A percentile compares a stretch with the other conserved stretches of the same genome.
These are phyloP conservation scores for Agrenia bidenticulata DNA, from an alignment of 2,888 invertebrate genomes.

Conservation along the genomic window DNA sequence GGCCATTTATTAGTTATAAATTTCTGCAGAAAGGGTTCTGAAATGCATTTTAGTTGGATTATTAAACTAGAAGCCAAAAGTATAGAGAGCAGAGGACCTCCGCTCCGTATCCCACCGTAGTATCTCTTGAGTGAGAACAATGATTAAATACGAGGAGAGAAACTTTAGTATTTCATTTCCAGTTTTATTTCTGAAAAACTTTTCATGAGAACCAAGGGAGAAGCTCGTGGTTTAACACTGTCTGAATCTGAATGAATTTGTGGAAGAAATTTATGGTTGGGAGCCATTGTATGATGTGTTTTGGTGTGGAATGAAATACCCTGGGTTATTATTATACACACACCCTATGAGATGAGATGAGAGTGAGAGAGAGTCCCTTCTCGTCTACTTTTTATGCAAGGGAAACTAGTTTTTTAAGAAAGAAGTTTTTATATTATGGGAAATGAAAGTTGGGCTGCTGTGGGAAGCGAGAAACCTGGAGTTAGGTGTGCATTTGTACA, in stretches of 20 bases:
- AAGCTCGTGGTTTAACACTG: slow-evolving; percentile 18
- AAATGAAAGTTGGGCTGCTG: slow-evolving; percentile 30
- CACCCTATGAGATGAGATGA: slow-evolving; percentile 1
- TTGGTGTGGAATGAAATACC: slow-evolving; percentile 20
- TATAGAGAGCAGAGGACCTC: too few relatives aligned
- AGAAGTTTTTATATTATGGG: slow-evolving; percentile 32
- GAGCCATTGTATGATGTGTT: slow-evolving; percentile 20
- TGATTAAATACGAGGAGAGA: slow-evolving; percentile 22
- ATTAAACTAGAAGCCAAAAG: slow-evolving; percentile 16
- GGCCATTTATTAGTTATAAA: slow-evolving; percentile 25
- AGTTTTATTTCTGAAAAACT: slow-evolving; percentile 18
- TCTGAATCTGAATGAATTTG: slow-evolving; percentile 30
- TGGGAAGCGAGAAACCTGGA: slow-evolving; percentile 19
- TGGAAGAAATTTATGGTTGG: slow-evolving; percentile 17
- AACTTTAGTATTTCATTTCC: slow-evolving; percentile 25
- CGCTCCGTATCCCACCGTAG: too few relatives aligned
- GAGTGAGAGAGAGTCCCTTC: neutral
- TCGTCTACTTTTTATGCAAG: slow-evolving; percentile 20
- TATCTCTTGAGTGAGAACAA: slow-evolving; percentile 5
- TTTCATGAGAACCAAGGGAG: slow-evolving; percentile 19
- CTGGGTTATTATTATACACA: slow-evolving; percentile 19
- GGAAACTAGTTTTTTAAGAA: slow-evolving; percentile 23
- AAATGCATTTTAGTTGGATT: slow-evolving; percentile 23
- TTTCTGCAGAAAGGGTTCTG: slow-evolving; percentile 2
- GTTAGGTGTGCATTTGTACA: neutral